Base-by-base conservation (phyloP, 1,140 invertebrate species). In the Formica exsecta region DNA sequence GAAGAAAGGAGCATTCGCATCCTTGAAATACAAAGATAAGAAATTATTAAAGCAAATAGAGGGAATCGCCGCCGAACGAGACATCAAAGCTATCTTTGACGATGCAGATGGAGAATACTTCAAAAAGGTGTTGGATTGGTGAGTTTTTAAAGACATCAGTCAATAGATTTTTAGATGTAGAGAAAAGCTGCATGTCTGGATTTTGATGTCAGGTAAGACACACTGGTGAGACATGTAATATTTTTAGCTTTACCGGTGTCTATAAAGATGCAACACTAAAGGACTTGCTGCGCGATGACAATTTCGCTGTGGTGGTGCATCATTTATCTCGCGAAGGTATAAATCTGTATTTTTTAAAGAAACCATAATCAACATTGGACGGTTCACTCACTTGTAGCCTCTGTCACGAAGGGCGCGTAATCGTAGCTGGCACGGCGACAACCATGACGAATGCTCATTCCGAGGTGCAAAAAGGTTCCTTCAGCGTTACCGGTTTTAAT, bases 41-140 rank as follows among this genome's bases (percentile, higher is more conserved):
- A 95, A 96, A 66, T 91, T 97, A 13, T 89, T 93, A 1, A 95
- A 95, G 54, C 94, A 95, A 91, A 95, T 97, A 29, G 92, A 95
- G 76, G 95, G 96, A 59, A 91, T 96, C 48, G 96, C 96, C 3
- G 92, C 95, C 16, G 95, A 95, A 3, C 93, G 95, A 91, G 95
- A 96, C n/a, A 96, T 96, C 0, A 93, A 96, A 91, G 93, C 96
- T 19, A 95, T 97, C 19, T 96, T 97, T 92, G 96, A 97, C 79
- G 95, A 96, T 32, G 95, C 95, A 36, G 96, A 95, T 51, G 96
- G 96, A 29, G 95, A 96, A 76, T 87, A 96, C 64, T 96, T 97
- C 71, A 94, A 95, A 85, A 94, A 95, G 83, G 92, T 95, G 38
- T 91, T 97, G 16, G 91, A 94, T 86, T 95, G 96, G 96, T 96